Conservation (phyloP, 2,113 vertebrate genomes). For the Ivindomyrus marchei region DNA sequence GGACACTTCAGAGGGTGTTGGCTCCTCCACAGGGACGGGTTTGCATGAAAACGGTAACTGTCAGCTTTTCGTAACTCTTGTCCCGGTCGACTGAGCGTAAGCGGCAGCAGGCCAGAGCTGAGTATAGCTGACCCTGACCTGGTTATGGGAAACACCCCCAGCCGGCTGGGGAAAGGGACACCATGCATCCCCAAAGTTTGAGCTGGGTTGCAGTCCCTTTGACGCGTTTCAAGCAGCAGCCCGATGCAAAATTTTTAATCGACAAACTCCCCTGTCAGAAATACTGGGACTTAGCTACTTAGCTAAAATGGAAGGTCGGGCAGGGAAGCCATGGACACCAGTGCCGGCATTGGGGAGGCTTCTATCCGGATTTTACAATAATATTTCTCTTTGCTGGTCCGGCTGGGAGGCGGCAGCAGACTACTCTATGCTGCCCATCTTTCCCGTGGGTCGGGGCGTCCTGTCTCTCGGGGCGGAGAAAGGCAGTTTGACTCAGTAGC, state of each 20-base stretch:
- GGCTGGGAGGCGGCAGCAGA: constrained; percentile 28
- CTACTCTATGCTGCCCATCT: too few relatives aligned
- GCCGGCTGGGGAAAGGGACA: not conserved
- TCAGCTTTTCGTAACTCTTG: not conserved
- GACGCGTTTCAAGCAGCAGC: constrained; percentile 29
- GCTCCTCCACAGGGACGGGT: not conserved
- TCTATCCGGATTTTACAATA: not conserved
- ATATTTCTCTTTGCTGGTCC: constrained; percentile 47
- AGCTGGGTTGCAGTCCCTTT: constrained; percentile 32
- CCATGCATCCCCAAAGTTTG: constrained; percentile 22
- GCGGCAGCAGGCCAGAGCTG: not conserved
- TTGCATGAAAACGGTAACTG: not conserved
- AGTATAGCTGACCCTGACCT: not conserved
- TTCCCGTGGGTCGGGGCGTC: not conserved
- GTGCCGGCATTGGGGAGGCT: not conserved
- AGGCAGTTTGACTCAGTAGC: constrained; percentile 49
- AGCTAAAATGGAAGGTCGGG: not conserved
- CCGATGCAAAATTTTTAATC: constrained; percentile 47
- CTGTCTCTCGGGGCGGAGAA: constrained; percentile 36
- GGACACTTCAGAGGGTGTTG: not conserved
- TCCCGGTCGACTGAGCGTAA: not conserved
- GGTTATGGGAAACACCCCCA: not conserved
- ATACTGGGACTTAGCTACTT: not conserved
- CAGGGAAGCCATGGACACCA: not conserved
- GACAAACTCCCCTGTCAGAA: constrained; percentile 28